These are phyloP conservation scores for Dendrocopos noguchii DNA, from an alignment of 2,113 vertebrate species.

Conservation along the genomic window DNA sequence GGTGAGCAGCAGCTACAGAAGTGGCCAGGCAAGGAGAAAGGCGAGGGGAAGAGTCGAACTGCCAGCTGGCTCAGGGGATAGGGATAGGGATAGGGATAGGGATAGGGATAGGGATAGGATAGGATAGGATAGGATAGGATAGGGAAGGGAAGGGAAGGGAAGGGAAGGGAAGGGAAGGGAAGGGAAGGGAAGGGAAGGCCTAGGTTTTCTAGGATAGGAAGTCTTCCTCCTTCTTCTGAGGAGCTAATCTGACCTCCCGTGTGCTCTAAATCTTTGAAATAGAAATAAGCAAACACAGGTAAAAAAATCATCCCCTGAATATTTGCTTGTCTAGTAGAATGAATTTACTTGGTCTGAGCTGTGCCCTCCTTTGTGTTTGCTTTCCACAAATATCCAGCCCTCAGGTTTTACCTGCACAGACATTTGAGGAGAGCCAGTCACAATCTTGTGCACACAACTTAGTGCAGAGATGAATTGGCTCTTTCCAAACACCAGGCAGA, in stretches of 20 bases:
- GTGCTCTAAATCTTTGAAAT: neutral
- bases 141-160: too few species aligned
- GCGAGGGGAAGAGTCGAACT: neutral
- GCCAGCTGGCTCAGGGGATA: neutral
- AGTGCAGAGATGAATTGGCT: conserved; percentile 6
- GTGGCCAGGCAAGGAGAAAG: neutral
- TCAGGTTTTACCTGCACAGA: neutral
- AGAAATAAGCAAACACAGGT: conserved; percentile 20
- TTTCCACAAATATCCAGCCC: conserved; percentile 28
- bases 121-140: too few species aligned
- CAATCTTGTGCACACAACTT: conserved; percentile 41
- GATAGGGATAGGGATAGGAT: neutral
- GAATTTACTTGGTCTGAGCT: conserved; percentile 47
- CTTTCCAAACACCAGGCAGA: neutral
- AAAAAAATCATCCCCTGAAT: neutral
- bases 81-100: neutral
- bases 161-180: too few species aligned
- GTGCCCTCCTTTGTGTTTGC: conserved; percentile 38
- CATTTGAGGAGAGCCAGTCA: neutral
- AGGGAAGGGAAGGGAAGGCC: too few species aligned
- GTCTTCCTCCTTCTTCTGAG: neutral
- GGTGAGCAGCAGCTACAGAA: conserved; percentile 24
- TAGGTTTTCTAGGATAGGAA: neutral
- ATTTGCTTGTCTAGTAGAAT: conserved; percentile 42
- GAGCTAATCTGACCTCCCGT: neutral